Evolutionary conservation across 2,113 vertebrate species (phyloP).

Genomic region (Mobula birostris): DNA sequence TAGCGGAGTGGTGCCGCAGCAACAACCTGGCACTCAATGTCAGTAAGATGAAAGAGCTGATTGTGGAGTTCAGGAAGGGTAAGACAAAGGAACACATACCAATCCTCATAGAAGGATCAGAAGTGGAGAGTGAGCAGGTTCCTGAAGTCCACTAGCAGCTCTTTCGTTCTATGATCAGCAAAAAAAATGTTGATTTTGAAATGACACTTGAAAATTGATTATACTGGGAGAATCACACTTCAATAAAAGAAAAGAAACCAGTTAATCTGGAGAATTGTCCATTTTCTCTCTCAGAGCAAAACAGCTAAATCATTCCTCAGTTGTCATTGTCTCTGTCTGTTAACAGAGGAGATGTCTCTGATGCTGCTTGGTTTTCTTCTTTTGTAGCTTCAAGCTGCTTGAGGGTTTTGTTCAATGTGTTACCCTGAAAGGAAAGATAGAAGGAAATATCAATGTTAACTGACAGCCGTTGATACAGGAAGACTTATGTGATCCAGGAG

Average conservation of each 20-base stretch:
- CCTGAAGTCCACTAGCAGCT: no score
- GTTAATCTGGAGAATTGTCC: neutral
- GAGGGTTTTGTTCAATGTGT: conserved; percentile 62
- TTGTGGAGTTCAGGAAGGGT: no score
- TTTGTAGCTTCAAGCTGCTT: conserved; percentile 48
- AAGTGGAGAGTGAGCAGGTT: no score
- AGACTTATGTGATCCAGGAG: no score
- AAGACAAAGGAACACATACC: no score
- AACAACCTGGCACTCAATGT: no score
- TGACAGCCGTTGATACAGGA: neutral
- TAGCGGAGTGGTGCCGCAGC: no score
- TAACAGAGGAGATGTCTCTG: conserved; percentile 52
- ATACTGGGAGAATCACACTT: neutral
- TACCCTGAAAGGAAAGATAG: conserved; percentile 50
- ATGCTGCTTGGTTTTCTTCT: conserved; percentile 37
- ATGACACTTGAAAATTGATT: neutral
- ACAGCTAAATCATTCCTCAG: conserved; percentile 31
- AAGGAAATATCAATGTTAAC: neutral
- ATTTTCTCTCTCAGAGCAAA: neutral
- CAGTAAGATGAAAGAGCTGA: no score
- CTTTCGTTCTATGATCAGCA: neutral
- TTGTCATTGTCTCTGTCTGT: conserved; percentile 39
- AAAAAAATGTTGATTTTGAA: neutral
- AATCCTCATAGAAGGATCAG: no score
- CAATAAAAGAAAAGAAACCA: neutral